A percentile compares a stretch with the other conserved stretches of the same genome.
Conservation (phyloP, 1,140 invertebrate genomes). For the Drosophila lacertosa region DNA sequence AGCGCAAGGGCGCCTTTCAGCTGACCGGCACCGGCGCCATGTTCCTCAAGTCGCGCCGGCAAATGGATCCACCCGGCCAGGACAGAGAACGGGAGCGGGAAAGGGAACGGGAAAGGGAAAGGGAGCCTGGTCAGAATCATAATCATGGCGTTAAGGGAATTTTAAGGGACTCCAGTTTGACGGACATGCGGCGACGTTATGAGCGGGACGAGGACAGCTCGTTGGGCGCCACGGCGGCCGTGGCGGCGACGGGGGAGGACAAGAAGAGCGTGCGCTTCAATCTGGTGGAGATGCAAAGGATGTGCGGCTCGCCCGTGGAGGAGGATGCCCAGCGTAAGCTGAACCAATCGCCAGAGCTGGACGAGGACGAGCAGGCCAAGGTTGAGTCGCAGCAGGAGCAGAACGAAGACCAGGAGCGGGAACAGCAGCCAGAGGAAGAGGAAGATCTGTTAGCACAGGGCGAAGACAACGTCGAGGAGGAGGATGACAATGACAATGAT, state of each 20-base stretch:
- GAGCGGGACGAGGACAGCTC: constrained; percentile 50
- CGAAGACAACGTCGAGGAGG: constrained; percentile 1
- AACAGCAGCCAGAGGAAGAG: not conserved
- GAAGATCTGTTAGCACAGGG: not conserved
- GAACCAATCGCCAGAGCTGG: constrained; percentile 46
- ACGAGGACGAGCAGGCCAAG: constrained; percentile 46
- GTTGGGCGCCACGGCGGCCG: not conserved
- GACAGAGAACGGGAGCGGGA: constrained; percentile 2
- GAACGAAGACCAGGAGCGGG: not conserved
- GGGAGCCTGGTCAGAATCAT: too few species aligned
- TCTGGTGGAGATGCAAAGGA: constrained; percentile 84
- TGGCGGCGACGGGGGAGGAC: constrained; percentile 39
- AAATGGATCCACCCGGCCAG: constrained; percentile 54
- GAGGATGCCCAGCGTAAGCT: constrained; percentile 42
- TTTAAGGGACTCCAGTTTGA: constrained; percentile 87
- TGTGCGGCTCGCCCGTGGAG: constrained; percentile 35
- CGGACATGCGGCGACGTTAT: constrained; percentile 83
- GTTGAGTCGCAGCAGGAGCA: not conserved
- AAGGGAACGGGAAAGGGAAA: too few species aligned
- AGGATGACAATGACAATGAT: too few species aligned
- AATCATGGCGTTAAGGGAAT: constrained; percentile 87
- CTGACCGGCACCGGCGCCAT: constrained; percentile 85
- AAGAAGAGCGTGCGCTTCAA: constrained; percentile 90
- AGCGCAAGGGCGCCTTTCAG: constrained; percentile 54
- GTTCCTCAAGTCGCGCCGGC: constrained; percentile 87